Evolutionary conservation across 2,888 invertebrate species (phyloP).

Genomic region (Nezara viridula): DNA sequence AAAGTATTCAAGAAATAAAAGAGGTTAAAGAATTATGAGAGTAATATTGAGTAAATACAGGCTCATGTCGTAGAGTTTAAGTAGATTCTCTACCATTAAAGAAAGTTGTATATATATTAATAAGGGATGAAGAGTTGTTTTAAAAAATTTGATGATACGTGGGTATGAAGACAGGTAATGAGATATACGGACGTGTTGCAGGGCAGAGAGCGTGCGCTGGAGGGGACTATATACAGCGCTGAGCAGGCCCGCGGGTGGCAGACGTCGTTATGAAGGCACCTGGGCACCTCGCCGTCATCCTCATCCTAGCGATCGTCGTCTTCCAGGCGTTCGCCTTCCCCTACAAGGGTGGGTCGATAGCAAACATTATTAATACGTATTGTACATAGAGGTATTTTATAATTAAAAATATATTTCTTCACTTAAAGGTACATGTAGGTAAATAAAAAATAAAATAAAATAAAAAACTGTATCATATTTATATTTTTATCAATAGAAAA

Average conservation of each 20-base stretch:
- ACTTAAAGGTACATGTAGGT: not conserved
- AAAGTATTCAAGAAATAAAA: not conserved
- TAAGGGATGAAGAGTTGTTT: not conserved
- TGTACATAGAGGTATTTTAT: not conserved
- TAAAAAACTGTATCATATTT: no score
- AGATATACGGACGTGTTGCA: not conserved
- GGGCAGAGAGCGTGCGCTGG: conserved; percentile 43
- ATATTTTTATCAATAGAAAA: no score
- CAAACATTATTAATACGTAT: not conserved
- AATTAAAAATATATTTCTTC: not conserved
- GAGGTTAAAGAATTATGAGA: not conserved
- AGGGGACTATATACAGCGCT: conserved; percentile 49
- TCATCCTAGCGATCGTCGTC: conserved; percentile 32
- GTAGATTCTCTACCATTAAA: not conserved
- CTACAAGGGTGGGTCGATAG: conserved; percentile 51
- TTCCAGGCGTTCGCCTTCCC: conserved; percentile 39
- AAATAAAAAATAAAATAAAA: not conserved
- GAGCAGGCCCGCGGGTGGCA: not conserved
- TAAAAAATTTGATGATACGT: not conserved
- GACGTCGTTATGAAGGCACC: conserved; percentile 43
- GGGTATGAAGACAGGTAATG: not conserved
- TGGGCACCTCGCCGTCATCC: not conserved
- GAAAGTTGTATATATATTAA: not conserved
- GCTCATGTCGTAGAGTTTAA: not conserved
- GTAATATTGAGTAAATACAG: not conserved